A percentile compares a stretch with the other conserved stretches of the same genome.
These are phyloP conservation scores for Polypedilum vanderplanki DNA, from an alignment of 1,140 invertebrate genomes.

Conservation along the genomic window DNA sequence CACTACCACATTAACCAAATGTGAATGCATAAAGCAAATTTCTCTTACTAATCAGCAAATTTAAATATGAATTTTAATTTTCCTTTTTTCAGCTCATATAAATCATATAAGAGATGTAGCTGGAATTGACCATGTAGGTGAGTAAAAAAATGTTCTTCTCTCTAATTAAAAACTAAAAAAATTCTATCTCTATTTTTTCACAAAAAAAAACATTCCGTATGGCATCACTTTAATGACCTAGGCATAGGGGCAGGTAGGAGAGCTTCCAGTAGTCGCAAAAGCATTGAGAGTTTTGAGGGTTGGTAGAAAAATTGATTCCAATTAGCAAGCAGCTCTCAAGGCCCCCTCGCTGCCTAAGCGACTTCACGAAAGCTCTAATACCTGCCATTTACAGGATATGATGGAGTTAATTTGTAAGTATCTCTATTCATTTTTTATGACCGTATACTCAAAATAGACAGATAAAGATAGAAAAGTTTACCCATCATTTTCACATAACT, in stretches of 20 bases:
- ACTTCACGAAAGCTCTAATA: too few species aligned
- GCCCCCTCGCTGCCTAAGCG: too few species aligned
- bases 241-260: slow-evolving; percentile 59
- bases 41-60: background rate
- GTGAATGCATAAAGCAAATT: background rate
- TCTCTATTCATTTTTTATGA: background rate
- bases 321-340: too few species aligned
- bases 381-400: slow-evolving; percentile 52
- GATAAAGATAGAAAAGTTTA: too few species aligned
- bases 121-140: slow-evolving; percentile 68
- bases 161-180: too few species aligned
- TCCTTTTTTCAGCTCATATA: slow-evolving; percentile 66
- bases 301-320: too few species aligned
- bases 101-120: slow-evolving; percentile 75
- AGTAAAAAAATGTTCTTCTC: background rate
- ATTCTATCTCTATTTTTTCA: too few species aligned
- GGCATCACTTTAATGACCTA: background rate
- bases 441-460: too few species aligned
- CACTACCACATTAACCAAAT: too few species aligned
- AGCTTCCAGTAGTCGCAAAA: background rate
- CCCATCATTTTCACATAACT: too few species aligned
- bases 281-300: background rate
- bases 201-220: too few species aligned
- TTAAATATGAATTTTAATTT: background rate
- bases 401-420: slow-evolving; percentile 75